Evolutionary conservation across 2,113 vertebrate species (phyloP).

Genomic region (Sciurus niger): DNA sequence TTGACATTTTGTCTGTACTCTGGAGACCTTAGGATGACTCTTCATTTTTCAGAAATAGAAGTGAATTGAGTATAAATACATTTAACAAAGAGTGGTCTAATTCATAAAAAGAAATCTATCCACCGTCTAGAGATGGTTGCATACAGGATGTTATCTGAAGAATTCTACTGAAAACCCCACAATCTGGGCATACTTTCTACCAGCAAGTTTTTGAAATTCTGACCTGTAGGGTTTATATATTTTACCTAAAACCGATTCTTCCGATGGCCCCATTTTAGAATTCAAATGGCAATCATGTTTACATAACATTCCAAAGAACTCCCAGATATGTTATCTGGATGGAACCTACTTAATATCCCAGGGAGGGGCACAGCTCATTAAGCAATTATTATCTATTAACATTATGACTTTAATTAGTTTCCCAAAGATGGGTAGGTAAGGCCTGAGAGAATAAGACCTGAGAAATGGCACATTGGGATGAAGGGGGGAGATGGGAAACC

Average conservation of each 20-base stretch:
- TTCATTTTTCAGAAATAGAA: not conserved
- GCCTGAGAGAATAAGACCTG: not conserved
- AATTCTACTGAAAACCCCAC: not conserved
- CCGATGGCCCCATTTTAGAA: constrained; percentile 14
- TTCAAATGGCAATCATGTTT: constrained; percentile 53
- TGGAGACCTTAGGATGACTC: not conserved
- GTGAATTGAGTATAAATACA: not conserved
- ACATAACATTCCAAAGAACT: constrained; percentile 66
- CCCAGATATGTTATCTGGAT: constrained; percentile 52
- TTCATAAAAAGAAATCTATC: not conserved
- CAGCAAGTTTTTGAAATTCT: constrained; percentile 31
- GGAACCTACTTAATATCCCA: constrained; percentile 52
- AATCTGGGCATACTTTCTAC: not conserved
- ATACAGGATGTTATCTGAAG: not conserved
- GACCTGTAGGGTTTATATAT: not conserved
- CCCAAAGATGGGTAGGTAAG: constrained; percentile 36
- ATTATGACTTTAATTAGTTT: constrained; percentile 65
- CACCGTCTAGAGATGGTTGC: no score
- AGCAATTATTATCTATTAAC: constrained; percentile 58
- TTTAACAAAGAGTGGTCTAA: not conserved
- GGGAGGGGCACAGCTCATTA: constrained; percentile 46
- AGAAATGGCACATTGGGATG: not conserved
- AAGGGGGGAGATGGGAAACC: not conserved
- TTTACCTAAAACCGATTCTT: constrained; percentile 49
- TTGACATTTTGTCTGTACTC: not conserved